Evolutionary conservation across 2,113 vertebrate species (phyloP).

Genomic region (Drymodes brunneopygia): DNA sequence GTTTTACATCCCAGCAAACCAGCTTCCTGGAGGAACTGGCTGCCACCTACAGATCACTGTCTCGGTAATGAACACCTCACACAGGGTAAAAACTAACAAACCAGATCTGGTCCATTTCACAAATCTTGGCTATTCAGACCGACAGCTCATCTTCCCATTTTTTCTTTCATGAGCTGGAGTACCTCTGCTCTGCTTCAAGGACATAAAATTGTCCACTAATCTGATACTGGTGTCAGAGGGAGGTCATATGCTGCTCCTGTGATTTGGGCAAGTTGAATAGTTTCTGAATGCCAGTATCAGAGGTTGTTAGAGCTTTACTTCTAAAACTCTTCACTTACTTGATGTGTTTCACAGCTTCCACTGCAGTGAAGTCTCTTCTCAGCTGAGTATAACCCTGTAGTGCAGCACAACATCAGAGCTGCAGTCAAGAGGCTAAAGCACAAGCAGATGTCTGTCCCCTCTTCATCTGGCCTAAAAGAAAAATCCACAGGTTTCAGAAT

Average conservation of each 20-base stretch:
- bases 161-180: neutral
- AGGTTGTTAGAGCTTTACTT: neutral
- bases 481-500: neutral
- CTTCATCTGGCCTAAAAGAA: neutral
- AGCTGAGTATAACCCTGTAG: neutral
- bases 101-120: neutral
- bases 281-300: neutral
- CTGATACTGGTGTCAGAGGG: neutral
- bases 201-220: neutral
- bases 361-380: neutral
- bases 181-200: neutral
- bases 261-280: neutral
- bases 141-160: neutral
- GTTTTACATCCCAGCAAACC: fast-evolving
- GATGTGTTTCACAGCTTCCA: neutral
- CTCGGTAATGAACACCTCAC: neutral
- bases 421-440: neutral
- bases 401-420: neutral
- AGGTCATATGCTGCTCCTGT: neutral
- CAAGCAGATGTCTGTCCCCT: neutral
- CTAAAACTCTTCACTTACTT: neutral
- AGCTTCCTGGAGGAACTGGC: neutral
- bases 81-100: neutral
- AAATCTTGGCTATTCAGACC: neutral
- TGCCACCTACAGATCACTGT: neutral